Percentiles rank a stretch among this genome's conserved stretches.
phyloP scores from a whole-genome alignment of 1,140 invertebrate species.

The Solen grandis region DNA sequence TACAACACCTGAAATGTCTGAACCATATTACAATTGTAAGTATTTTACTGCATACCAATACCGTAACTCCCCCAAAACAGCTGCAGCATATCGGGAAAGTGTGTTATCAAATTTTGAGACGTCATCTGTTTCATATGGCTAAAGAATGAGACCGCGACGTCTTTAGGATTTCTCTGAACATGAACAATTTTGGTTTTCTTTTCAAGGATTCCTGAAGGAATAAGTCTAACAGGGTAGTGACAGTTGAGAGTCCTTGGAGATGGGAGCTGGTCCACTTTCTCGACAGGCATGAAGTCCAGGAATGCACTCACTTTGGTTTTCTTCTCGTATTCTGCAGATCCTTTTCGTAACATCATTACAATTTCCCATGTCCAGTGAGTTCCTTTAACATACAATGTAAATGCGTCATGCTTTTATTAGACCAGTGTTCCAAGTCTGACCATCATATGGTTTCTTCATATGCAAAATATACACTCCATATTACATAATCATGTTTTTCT shows the following conservation, averaged over 20 bases:
- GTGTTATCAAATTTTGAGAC: no score
- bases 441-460: no score
- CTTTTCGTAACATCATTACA: slow-evolving; percentile 19
- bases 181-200: slow-evolving; percentile 43
- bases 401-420: no score
- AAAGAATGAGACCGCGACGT: slow-evolving; percentile 25
- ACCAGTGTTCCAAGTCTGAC: no score
- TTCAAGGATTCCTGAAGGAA: slow-evolving; percentile 12
- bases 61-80: neutral
- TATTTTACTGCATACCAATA: slow-evolving; percentile 6
- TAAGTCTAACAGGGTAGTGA: slow-evolving; percentile 15
- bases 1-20: no score
- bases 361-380: slow-evolving; percentile 51
- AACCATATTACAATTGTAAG: no score
- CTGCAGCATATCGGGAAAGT: slow-evolving; percentile 4
- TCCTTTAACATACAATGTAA: neutral
- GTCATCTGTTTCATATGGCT: slow-evolving; percentile 3
- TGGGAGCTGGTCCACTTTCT: neutral
- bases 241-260: slow-evolving; percentile 35
- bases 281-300: slow-evolving; percentile 17
- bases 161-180: slow-evolving; percentile 46
- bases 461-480: no score
- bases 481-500: no score
- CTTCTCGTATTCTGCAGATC: slow-evolving; percentile 30
- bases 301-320: slow-evolving; percentile 37